phyloP scores from a whole-genome alignment of 2,113 vertebrate genomes.

The Oceanodroma tethys region DNA sequence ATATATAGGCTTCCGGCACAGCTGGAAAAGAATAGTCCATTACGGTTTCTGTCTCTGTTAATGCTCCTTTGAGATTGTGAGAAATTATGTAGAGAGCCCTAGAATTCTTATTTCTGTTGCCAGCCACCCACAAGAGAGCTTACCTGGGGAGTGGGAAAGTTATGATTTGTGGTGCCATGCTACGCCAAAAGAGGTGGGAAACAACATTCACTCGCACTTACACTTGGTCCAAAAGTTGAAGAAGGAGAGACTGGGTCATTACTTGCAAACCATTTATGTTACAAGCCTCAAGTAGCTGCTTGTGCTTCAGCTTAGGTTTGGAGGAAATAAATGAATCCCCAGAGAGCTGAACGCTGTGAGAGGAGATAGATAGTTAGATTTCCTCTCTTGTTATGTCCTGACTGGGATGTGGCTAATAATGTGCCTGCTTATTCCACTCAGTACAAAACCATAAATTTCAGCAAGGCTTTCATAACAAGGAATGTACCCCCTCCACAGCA shows the following conservation, averaged over 20 bases:
- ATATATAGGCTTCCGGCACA: background rate
- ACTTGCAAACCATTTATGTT: background rate
- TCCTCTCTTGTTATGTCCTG: background rate
- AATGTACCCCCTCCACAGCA: background rate
- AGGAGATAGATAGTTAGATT: background rate
- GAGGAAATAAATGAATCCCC: background rate
- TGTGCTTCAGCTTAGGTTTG: background rate
- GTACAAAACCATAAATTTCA: background rate
- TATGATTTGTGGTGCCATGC: constrained; percentile 7
- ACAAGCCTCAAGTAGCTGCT: background rate
- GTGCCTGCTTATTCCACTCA: background rate
- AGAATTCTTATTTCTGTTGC: constrained; percentile 7
- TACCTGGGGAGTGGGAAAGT: background rate
- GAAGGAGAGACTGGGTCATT: background rate
- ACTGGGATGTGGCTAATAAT: background rate
- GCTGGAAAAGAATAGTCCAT: background rate
- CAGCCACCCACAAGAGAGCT: background rate
- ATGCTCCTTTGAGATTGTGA: background rate
- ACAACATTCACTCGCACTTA: background rate
- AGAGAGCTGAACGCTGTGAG: background rate
- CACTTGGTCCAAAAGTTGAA: background rate
- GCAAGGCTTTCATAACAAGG: background rate
- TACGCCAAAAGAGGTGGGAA: background rate
- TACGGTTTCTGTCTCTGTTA: background rate
- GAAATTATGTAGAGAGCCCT: background rate